Evolutionary conservation across 2,888 invertebrate genomes (phyloP), one percentile per base, ranked within the genome.

Genomic region (Patella ulyssiponensis): DNA sequence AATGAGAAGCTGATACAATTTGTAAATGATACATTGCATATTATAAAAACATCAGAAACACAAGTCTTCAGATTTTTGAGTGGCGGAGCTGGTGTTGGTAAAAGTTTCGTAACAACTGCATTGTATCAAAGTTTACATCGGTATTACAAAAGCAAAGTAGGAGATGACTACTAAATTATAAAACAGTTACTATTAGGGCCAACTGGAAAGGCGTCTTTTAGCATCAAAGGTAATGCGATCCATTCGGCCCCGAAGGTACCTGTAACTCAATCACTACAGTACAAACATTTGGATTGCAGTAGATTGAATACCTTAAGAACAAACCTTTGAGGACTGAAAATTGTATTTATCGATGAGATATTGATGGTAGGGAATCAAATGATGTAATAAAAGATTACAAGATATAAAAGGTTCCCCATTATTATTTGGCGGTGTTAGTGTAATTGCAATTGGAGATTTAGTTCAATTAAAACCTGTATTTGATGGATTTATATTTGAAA

Each of bases 61-160:
- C 83, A 80, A 71, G 73, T 83, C 5, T 82, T 77, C 69, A 64
- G 74, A 56, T 84, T 84, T 69, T 33, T 82, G 15, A 80, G 76
- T 81, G 82, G 82, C 44, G 82, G 83, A 14, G 82, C 83, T 64
- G 85, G 83, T 64, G 83, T 83, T 52, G 84, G 84, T 3, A 84
- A 85, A 79, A 81, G 75, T 75, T 71, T 76, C 74, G 78, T 84
- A 4, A 77, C 77, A 17, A 74, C 71, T 69, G 83, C 84, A 12
- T 51, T 85, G 27, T 83, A 83, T 77, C 81, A 85, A 73, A 76
- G 72, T 20, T 44, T 73, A 51, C 69, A 83, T 23, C 82, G 79
- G 75, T 81, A 69, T 75, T 73, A 71, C 17, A 84, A 81, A 72
- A 80, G 58, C 58, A 70, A 56, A 71, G 72, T 77, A 69, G 83